Percentiles rank a stretch among this genome's conserved stretches.
Conservation (phyloP, 2,888 invertebrate genomes). For the Oligia fasciuncula region DNA sequence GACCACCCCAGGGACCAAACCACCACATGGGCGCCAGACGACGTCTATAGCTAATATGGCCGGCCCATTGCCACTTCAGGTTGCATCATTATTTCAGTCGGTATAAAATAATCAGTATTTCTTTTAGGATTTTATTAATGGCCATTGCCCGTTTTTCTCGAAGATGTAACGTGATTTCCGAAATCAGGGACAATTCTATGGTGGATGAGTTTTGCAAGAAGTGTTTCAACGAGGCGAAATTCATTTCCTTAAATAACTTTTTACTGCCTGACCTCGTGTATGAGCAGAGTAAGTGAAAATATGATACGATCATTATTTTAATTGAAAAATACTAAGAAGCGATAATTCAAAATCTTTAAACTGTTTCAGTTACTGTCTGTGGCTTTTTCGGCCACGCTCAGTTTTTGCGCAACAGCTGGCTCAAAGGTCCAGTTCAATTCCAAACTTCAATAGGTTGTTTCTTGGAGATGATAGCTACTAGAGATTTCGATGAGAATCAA, state of each 20-base stretch:
- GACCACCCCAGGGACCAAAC: too few species aligned
- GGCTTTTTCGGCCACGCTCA: slow-evolving; percentile 71
- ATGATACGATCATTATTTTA: neutral
- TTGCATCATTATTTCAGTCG: neutral
- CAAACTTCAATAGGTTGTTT: slow-evolving; percentile 77
- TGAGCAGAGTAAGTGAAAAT: slow-evolving; percentile 75
- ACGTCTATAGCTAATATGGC: neutral
- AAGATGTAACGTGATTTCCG: slow-evolving; percentile 69
- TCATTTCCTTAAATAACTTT: slow-evolving; percentile 67
- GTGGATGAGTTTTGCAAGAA: slow-evolving; percentile 63
- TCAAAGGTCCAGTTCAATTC: slow-evolving; percentile 62
- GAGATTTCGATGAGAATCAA: neutral
- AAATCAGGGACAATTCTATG: slow-evolving; percentile 61
- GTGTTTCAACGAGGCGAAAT: slow-evolving; percentile 69
- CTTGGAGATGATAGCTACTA: neutral
- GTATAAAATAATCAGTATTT: neutral
- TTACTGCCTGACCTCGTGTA: slow-evolving; percentile 71
- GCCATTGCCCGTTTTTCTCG: slow-evolving; percentile 62
- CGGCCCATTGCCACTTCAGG: neutral
- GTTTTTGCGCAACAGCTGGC: slow-evolving; percentile 73
- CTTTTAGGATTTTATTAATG: slow-evolving; percentile 66
- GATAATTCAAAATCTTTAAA: neutral
- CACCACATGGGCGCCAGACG: too few species aligned
- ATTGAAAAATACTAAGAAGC: neutral
- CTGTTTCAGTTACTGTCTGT: slow-evolving; percentile 74